phyloP scores from a whole-genome alignment of 2,797 vertebrate genomes.

The Sebastes flavidus region DNA sequence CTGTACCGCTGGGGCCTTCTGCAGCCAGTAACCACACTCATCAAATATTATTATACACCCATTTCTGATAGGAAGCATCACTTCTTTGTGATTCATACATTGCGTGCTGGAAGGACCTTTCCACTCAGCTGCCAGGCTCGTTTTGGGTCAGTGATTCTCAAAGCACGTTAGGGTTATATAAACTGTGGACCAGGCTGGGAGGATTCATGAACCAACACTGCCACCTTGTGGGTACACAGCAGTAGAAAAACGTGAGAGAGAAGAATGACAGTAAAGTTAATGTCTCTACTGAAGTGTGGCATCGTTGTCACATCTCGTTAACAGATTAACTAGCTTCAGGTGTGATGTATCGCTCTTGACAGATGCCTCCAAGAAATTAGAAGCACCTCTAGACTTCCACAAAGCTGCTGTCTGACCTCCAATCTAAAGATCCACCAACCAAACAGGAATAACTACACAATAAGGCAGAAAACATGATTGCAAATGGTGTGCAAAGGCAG shows the following conservation, averaged over 20 bases:
- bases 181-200: background rate
- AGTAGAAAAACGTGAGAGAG: background rate
- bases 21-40: background rate
- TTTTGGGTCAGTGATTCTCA: slow-evolving; percentile 60
- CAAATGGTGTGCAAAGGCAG: background rate
- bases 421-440: background rate
- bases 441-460: background rate
- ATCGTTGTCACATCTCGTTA: background rate
- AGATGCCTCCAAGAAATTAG: background rate
- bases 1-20: background rate
- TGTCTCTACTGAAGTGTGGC: background rate
- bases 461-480: background rate
- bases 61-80: background rate
- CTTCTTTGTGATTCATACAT: background rate
- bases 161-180: slow-evolving; percentile 33
- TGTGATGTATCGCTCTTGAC: slow-evolving; percentile 6
- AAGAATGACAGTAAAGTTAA: rapidly evolving
- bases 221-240: slow-evolving; percentile 51
- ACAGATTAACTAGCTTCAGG: background rate
- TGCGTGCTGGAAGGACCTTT: slow-evolving; percentile 30
- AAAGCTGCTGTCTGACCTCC: background rate
- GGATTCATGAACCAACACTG: slow-evolving; percentile 4
- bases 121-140: slow-evolving; percentile 12
- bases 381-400: background rate
- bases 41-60: background rate